Base-by-base conservation (phyloP, 2,888 invertebrate genomes). In the Amphipoea oculea region DNA sequence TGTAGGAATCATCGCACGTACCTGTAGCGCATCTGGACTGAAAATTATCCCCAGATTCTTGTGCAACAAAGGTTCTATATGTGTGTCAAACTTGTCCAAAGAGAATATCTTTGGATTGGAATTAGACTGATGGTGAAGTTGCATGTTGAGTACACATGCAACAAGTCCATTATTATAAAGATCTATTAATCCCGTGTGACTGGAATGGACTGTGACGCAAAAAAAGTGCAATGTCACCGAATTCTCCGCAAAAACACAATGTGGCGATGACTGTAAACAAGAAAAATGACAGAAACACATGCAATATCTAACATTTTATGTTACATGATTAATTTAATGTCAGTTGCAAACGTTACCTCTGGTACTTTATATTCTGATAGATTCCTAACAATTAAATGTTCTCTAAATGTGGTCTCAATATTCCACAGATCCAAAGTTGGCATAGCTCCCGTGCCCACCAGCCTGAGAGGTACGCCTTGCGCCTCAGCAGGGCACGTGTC, bases 351-450 rank as follows among this genome's bases (percentile, higher is more conserved):
- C 48, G 0, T 79, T 91, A 96, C 96, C 95, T 97, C 96, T 2
- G 96, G 96, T 65, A 95, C 95, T 89, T 96, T 94, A 84, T 97
- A 97, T 81, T 97, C 97, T 0, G 94, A 89, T 70, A 97, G 88
- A 77, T 93, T 95, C 88, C 97, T 96, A 1, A 97, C 97, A 79
- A 98, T 95, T 40, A 97, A 95, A 88, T 97, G 97, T 91, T 98
- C 97, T 81, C 96, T 96, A 90, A 98, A 98, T 1, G 98, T 97
- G 4, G 95, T 96, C 75, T 97, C 96, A 42, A 97, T 91, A 90
- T 98, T 97, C 91, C 96, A 94, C 78, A 98, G 97, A 90, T 98
- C 97, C 76, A 98, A 90, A 14, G 93, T 93, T 0, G 98, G 98
- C 89, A 97, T 93, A n/a, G 97, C 97, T 42, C 97, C 97, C 29